Conservation (phyloP, 2,797 vertebrate species). For the Phataginus tetradactyla region DNA sequence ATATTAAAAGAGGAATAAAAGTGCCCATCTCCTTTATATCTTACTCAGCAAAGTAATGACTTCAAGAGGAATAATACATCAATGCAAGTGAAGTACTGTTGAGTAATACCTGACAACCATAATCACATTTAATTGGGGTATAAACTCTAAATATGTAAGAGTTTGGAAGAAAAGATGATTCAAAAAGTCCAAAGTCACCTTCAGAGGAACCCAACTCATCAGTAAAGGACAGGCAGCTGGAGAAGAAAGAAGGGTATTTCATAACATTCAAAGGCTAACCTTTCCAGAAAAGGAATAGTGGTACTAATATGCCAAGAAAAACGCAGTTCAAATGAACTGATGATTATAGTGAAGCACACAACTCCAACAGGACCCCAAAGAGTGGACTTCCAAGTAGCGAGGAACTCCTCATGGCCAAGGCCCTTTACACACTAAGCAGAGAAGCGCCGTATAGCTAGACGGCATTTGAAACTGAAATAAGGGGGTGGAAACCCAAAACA, state of each 20-base stretch:
- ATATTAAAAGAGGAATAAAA: background rate
- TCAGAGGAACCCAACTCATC: background rate
- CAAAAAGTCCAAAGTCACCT: background rate
- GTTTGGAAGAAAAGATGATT: slow-evolving; percentile 13
- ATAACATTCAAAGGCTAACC: background rate
- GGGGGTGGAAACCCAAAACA: background rate
- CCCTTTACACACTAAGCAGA: background rate
- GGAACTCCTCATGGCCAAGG: background rate
- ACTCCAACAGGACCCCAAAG: background rate
- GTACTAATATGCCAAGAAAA: slow-evolving; percentile 1
- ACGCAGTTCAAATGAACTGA: background rate
- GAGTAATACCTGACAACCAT: background rate
- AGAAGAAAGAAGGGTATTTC: background rate
- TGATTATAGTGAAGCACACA: background rate
- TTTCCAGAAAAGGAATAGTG: slow-evolving; percentile 1
- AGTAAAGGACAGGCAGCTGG: background rate
- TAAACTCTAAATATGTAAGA: background rate
- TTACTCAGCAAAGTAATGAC: background rate
- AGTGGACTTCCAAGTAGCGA: background rate
- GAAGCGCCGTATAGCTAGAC: background rate
- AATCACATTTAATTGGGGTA: background rate
- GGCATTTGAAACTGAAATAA: slow-evolving; percentile 44
- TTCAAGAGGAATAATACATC: background rate
- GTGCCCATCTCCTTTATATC: too few relatives aligned
- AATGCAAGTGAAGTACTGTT: background rate